Percentiles rank a stretch among this genome's conserved stretches.
phyloP scores from a whole-genome alignment of 1,140 invertebrate species.

The Cylas formicarius region DNA sequence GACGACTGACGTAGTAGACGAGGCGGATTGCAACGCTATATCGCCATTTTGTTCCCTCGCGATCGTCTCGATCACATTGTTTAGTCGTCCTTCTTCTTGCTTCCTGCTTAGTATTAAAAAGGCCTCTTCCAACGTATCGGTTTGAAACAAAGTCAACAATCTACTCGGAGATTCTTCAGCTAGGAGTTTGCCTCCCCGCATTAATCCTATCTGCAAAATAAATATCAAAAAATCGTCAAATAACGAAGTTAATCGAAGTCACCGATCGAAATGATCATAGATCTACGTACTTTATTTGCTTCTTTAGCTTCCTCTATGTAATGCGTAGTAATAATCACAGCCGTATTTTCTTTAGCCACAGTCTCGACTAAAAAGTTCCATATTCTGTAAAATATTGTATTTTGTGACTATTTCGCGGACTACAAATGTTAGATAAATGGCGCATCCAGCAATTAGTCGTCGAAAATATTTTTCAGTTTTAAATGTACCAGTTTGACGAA shows the following conservation, averaged over 20 bases:
- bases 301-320: constrained; percentile 89
- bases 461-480: no score
- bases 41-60: constrained; percentile 9
- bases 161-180: constrained; percentile 74
- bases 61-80: constrained; percentile 1
- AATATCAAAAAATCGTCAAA: neutral
- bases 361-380: constrained; percentile 80
- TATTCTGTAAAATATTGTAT: constrained; percentile 74
- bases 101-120: constrained; percentile 61
- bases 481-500: no score
- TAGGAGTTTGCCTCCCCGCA: constrained; percentile 76
- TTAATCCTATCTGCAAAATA: constrained; percentile 69
- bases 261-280: neutral
- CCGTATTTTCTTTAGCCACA: constrained; percentile 57
- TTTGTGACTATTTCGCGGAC: no score
- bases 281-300: constrained; percentile 60
- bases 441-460: no score
- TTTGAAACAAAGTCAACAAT: constrained; percentile 55
- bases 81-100: constrained; percentile 45
- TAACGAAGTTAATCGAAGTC: neutral
- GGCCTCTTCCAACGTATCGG: constrained; percentile 63
- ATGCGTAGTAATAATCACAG: constrained; percentile 87
- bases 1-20: constrained; percentile 17
- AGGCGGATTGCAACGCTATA: constrained; percentile 1
- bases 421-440: no score